phyloP scores from a whole-genome alignment of 2,888 invertebrate genomes.

The Euzetes globulus region DNA sequence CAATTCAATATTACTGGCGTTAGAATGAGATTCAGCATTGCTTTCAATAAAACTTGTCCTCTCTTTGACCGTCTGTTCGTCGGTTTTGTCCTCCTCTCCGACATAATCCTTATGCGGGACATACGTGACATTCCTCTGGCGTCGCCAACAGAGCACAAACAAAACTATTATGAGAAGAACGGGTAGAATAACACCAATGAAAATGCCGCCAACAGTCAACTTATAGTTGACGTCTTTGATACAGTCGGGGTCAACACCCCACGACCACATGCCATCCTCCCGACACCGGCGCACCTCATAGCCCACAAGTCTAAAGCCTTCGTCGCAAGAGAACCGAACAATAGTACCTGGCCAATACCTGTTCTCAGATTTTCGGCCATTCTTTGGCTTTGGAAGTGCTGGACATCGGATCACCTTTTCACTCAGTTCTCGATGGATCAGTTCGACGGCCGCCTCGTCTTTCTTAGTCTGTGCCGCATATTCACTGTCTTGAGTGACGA shows the following conservation, averaged over 20 bases:
- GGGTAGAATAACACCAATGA: slow-evolving; percentile 7
- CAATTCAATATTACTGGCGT: too few species aligned
- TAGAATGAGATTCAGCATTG: neutral
- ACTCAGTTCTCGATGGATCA: slow-evolving; percentile 36
- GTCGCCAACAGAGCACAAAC: neutral
- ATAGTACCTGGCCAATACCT: slow-evolving; percentile 77
- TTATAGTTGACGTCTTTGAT: slow-evolving; percentile 47
- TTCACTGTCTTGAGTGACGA: slow-evolving; percentile 68
- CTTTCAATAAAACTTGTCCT: neutral
- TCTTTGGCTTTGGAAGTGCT: slow-evolving; percentile 77
- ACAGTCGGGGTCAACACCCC: slow-evolving; percentile 79
- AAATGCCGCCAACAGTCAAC: neutral
- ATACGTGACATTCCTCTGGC: neutral
- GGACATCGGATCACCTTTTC: slow-evolving; percentile 65
- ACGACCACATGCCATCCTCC: slow-evolving; percentile 71
- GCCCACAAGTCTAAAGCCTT: slow-evolving; percentile 75
- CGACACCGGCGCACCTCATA: slow-evolving; percentile 73
- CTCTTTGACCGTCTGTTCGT: neutral
- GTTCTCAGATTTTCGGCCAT: slow-evolving; percentile 82
- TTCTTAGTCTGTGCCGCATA: slow-evolving; percentile 78
- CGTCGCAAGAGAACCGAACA: slow-evolving; percentile 82
- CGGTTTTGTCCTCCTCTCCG: neutral
- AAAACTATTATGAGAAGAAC: neutral
- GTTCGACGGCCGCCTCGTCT: slow-evolving; percentile 54
- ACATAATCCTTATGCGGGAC: neutral